Conservation (phyloP, 2,113 vertebrate species). For the Sinocyclocheilus anophthalmus region DNA sequence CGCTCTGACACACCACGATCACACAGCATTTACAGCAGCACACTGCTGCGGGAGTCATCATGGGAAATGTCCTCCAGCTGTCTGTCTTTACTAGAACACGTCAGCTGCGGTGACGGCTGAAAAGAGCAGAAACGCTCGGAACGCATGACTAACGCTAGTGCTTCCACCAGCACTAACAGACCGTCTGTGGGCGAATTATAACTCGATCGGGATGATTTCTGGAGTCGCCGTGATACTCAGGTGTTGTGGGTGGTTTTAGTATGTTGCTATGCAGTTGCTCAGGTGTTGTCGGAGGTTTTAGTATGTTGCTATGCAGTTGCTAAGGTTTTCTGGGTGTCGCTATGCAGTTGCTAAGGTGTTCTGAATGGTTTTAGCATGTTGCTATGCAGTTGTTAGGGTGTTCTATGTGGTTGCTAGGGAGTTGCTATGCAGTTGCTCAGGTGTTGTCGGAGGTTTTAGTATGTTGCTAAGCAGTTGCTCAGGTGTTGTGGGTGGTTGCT, state of each 20-base stretch:
- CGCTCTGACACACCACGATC: neutral
- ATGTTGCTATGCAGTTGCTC: neutral
- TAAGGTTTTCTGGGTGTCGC: no score
- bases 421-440: no score
- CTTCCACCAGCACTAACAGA: neutral
- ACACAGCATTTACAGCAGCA: neutral
- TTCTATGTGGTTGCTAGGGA: no score
- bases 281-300: neutral
- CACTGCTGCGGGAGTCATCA: neutral
- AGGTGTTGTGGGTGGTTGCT: no score
- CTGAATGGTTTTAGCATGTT: no score
- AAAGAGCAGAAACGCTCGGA: neutral
- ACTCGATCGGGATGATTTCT: neutral
- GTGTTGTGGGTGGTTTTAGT: no score
- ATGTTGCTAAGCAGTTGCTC: no score
- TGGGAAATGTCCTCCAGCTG: conserved; percentile 1
- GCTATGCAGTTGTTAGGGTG: no score
- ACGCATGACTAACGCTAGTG: neutral
- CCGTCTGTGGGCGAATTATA: neutral
- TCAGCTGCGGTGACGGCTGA: neutral
- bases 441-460: no score
- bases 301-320: no score
- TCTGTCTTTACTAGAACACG: neutral
- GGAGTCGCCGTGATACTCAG: neutral
- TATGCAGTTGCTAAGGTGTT: no score